Evolutionary conservation across 2,888 invertebrate species (phyloP).

Genomic region (Smittia aterrima): DNA sequence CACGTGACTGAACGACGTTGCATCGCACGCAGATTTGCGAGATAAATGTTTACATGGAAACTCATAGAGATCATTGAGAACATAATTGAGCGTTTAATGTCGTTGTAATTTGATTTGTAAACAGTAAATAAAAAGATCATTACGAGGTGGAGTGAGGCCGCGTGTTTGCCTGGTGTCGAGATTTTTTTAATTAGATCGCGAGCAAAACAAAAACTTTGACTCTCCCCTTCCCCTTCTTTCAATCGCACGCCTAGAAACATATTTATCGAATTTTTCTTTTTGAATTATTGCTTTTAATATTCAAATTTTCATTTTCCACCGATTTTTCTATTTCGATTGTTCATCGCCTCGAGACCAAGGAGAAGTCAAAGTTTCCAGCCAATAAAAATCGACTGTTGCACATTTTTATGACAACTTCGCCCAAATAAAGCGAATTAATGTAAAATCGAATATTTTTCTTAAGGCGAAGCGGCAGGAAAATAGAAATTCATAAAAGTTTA

Average conservation of each 20-base stretch:
- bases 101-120: slow-evolving; percentile 39
- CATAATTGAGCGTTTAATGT: slow-evolving; percentile 41
- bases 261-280: slow-evolving; percentile 27
- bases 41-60: slow-evolving; percentile 32
- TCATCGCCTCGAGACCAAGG: neutral
- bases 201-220: neutral
- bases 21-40: neutral
- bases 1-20: slow-evolving; percentile 26
- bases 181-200: slow-evolving; percentile 29
- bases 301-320: slow-evolving; percentile 36
- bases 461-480: neutral
- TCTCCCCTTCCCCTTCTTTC: neutral
- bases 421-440: slow-evolving; percentile 23
- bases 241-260: neutral
- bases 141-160: neutral
- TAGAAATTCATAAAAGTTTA: neutral
- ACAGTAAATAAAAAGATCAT: slow-evolving; percentile 37
- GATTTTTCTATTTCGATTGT: slow-evolving; percentile 10
- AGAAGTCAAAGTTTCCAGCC: slow-evolving; percentile 47
- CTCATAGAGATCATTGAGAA: neutral
- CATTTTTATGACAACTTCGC: slow-evolving; percentile 53
- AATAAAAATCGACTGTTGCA: slow-evolving; percentile 56
- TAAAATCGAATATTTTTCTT: slow-evolving; percentile 39
- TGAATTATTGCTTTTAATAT: slow-evolving; percentile 40
- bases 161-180: neutral